phyloP scores from a whole-genome alignment of 1,140 invertebrate genomes.

The Drosophila guanche region DNA sequence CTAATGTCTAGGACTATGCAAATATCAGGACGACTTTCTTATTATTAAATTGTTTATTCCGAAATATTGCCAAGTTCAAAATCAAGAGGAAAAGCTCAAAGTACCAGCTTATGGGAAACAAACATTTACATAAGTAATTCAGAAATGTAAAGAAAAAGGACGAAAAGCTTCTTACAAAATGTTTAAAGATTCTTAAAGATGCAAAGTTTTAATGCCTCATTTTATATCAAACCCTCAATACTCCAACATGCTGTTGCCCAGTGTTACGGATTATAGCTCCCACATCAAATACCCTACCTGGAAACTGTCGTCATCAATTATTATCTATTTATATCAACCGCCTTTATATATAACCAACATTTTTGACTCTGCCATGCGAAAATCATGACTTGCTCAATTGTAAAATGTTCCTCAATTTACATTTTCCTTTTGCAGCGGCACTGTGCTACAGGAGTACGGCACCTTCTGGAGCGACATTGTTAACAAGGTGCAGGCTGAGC shows the following conservation, averaged over 20 bases:
- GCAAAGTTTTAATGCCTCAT: too few species aligned
- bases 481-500: constrained; percentile 65
- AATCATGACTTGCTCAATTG: constrained; percentile 16
- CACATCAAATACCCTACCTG: constrained; percentile 1
- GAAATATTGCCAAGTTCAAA: too few species aligned
- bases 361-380: constrained; percentile 15
- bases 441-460: constrained; percentile 88
- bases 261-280: constrained; percentile 6
- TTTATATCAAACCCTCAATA: too few species aligned
- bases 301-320: constrained; percentile 53
- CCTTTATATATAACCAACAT: constrained; percentile 38
- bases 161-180: too few species aligned
- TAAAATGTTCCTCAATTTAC: constrained; percentile 20
- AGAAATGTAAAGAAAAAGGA: too few species aligned
- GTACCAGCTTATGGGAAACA: too few species aligned
- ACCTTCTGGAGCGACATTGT: constrained; percentile 88
- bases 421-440: constrained; percentile 86
- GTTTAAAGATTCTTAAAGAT: too few species aligned
- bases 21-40: too few species aligned
- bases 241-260: constrained; percentile 15
- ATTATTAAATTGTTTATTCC: too few species aligned
- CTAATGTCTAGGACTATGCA: too few species aligned
- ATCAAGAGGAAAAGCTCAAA: too few species aligned
- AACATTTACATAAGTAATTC: too few species aligned
- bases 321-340: constrained; percentile 45